Evolutionary conservation across 2,888 invertebrate species (phyloP).

Genomic region (Yponomeuta evonymella): DNA sequence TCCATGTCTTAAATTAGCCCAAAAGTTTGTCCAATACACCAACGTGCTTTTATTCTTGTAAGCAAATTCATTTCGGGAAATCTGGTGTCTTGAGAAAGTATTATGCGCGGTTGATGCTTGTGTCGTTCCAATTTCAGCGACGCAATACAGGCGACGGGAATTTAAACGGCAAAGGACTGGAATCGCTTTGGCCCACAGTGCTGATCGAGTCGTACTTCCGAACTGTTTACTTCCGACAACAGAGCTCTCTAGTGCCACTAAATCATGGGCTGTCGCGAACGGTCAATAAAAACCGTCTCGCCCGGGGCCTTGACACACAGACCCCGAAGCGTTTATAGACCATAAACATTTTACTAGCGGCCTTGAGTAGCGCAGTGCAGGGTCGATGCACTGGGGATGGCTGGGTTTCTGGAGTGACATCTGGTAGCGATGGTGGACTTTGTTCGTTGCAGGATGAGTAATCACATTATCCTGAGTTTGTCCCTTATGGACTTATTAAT

Average conservation of each 20-base stretch:
- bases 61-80: too few species aligned
- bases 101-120: too few species aligned
- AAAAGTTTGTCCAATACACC: too few species aligned
- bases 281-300: constrained; percentile 65
- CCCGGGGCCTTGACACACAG: constrained; percentile 63
- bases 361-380: constrained; percentile 72
- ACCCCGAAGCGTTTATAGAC: constrained; percentile 73
- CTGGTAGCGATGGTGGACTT: background rate
- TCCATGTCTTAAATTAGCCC: too few species aligned
- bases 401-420: background rate
- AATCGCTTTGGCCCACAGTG: background rate
- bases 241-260: constrained; percentile 14
- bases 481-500: too few species aligned
- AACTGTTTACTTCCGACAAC: background rate
- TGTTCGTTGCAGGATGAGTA: background rate
- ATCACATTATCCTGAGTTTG: too few species aligned
- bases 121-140: too few species aligned
- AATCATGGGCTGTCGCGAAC: constrained; percentile 42
- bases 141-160: too few species aligned
- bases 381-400: constrained; percentile 61
- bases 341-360: constrained; percentile 76
- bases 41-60: too few species aligned
- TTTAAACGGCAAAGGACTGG: too few species aligned
- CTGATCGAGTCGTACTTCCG: background rate
- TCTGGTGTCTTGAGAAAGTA: too few species aligned